A percentile compares a stretch with the other conserved stretches of the same genome.
Evolutionary conservation across 2,113 vertebrate species (phyloP).

Genomic region (Alethe diademata): DNA sequence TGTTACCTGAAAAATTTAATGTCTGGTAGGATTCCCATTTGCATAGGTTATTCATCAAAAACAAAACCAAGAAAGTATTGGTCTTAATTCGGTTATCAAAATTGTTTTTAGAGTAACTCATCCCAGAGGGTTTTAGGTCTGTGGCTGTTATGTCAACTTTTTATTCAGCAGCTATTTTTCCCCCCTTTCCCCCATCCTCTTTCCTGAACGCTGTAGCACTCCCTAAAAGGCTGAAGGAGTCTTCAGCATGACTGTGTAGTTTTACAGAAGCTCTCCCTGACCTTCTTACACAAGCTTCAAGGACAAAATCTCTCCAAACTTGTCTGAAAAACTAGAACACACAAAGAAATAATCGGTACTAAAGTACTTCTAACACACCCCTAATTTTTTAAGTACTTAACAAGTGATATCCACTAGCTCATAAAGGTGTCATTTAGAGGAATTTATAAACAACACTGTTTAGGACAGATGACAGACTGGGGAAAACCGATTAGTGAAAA

Average conservation of each 20-base stretch:
- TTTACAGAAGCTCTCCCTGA: neutral
- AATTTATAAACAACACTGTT: neutral
- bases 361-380: neutral
- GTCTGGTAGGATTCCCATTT: neutral
- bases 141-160: neutral
- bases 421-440: neutral
- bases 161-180: neutral
- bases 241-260: neutral
- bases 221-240: neutral
- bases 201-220: neutral
- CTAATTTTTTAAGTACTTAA: neutral
- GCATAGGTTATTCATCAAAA: neutral
- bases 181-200: accelerated
- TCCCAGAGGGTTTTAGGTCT: neutral
- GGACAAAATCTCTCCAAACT: neutral
- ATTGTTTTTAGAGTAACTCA: neutral
- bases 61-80: neutral
- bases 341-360: neutral
- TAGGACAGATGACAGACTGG: neutral
- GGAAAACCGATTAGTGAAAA: neutral
- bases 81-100: neutral
- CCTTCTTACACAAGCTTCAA: neutral
- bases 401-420: neutral
- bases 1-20: neutral
- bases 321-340: neutral